A percentile compares a stretch with the other conserved stretches of the same genome.
phyloP scores from a whole-genome alignment of 2,113 vertebrate genomes.

The Plectropomus leopardus region DNA sequence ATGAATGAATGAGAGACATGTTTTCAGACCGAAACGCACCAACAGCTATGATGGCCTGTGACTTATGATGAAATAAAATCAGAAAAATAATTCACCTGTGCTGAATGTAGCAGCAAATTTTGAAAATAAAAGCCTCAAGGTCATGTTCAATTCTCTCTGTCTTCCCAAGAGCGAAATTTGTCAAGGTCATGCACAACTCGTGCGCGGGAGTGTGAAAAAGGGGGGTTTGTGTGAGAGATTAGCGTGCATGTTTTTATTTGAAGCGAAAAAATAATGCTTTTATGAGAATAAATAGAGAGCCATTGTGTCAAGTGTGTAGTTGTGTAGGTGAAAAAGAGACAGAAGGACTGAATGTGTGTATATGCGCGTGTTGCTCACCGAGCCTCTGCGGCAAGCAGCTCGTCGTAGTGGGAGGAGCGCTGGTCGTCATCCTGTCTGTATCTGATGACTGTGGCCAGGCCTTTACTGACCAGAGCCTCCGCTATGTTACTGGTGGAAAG shows the following conservation, averaged over 20 bases:
- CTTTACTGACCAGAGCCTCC: constrained; percentile 97
- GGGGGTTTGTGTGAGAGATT: not conserved
- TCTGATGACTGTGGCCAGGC: constrained; percentile 94
- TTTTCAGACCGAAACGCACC: constrained; percentile 19
- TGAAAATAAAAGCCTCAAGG: constrained; percentile 47
- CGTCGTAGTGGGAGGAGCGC: constrained; percentile 96
- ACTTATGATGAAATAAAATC: constrained; percentile 16
- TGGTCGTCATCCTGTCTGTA: constrained; percentile 98
- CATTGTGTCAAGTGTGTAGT: not conserved
- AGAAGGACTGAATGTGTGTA: not conserved
- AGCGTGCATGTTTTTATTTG: not conserved
- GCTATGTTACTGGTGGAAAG: constrained; percentile 91
- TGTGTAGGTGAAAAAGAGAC: not conserved
- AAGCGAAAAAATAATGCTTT: not conserved
- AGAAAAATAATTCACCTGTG: constrained; percentile 20
- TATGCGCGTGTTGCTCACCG: constrained; percentile 84
- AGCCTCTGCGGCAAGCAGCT: constrained; percentile 94
- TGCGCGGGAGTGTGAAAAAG: not conserved
- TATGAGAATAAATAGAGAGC: constrained; percentile 2
- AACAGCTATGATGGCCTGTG: constrained; percentile 5
- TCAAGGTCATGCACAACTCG: constrained; percentile 52
- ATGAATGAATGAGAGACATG: constrained; percentile 22
- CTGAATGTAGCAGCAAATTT: not conserved
- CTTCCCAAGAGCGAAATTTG: constrained; percentile 34
- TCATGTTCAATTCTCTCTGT: constrained; percentile 31